Base-by-base conservation (phyloP, 2,888 invertebrate genomes). In the Drosophila borborema region DNA sequence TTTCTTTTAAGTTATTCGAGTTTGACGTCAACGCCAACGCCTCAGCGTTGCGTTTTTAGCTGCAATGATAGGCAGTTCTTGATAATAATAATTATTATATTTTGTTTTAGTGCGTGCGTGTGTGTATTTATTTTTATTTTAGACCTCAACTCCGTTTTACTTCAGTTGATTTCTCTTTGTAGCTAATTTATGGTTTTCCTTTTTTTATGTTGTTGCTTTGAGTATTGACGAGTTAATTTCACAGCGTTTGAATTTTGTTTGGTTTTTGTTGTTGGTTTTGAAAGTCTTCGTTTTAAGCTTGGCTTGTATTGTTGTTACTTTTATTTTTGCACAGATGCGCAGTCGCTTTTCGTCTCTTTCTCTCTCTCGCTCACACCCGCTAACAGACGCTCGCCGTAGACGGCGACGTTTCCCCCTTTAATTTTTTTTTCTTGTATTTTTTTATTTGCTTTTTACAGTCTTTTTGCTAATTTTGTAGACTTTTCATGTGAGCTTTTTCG, bases 211-310 rank as follows among this genome's bases (percentile, higher is more conserved):
- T 86, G 81, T 80, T 86, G 78, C 74, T 88, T 89, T 87, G 89
- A 87, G 89, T 87, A 87, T 87, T 87, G 89, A 87, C 89, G 89
- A 87, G 86, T 86, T 86, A 89, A 89, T 86, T 86, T 86, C 86
- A 86, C 86, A 86, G 86, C 86, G 83, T 86, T 86, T 87, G 82
- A 77, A 75, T 89, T 86, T 81, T 85, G 82, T 86, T 86, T 89
- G 81, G 85, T 85, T 83, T 75, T 84, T 82, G 68, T 77, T 81
- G 70, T 73, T 82, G 71, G 74, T 81, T 77, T 77, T 85, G 74
- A 83, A 85, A 85, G 85, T 85, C 85, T 85, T 89, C 73, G 87
- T 86, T 89, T 89, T 85, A 86, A 86, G 86, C 86, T 86, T 83
- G 83, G 89, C 89, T 89, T 85, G 88, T 66, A 74, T 72, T 74